Evolutionary conservation across 1,140 invertebrate genomes (phyloP), one percentile per base, ranked within the genome.

Genomic region (Drepana arcuata): DNA sequence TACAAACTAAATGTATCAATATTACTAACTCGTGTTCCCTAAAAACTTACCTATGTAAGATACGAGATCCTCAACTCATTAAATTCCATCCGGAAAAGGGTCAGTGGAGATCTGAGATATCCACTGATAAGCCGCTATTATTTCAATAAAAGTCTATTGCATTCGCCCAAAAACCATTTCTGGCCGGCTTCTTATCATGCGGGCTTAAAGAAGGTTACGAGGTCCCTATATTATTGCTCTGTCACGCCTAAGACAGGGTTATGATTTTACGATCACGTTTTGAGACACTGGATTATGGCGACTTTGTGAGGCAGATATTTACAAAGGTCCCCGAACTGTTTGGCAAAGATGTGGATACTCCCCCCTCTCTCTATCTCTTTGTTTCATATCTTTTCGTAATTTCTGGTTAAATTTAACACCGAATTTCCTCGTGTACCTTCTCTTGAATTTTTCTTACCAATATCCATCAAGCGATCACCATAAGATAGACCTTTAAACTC

Each of bases 61-160:
- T n/a, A n/a, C n/a, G n/a, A n/a, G n/a, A n/a, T 39, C 23, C 15
- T 34, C 29, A 32, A 18, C 26, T 37, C 44, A 47, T 53, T 57
- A 46, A 46, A 57, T 52, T 48, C 37, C 18, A 43, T 48, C 42
- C 40, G 36, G 18, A 42, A 45, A 48, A 40, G 49, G 42, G 34
- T 27, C 40, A 42, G 38, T 39, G 16, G 5, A 61, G 65, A 66
- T 69, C 42, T 31, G 34, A n/a, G n/a, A n/a, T n/a, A n/a, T 47
- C 57, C 18, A 28, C 18, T 39, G 63, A 67, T 70, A 70, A 39
- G 52, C 39, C 33, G 41, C 46, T 41, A 49, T 70, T 50, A 67
- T 65, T 67, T 62, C 60, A 62, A 67, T 70, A 67, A 67, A 70
- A 42, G 66, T 67, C 66, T 53, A 59, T 53, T 56, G 50, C 62